Evolutionary conservation across 2,888 invertebrate species (phyloP).

Genomic region (Acleris emargana): DNA sequence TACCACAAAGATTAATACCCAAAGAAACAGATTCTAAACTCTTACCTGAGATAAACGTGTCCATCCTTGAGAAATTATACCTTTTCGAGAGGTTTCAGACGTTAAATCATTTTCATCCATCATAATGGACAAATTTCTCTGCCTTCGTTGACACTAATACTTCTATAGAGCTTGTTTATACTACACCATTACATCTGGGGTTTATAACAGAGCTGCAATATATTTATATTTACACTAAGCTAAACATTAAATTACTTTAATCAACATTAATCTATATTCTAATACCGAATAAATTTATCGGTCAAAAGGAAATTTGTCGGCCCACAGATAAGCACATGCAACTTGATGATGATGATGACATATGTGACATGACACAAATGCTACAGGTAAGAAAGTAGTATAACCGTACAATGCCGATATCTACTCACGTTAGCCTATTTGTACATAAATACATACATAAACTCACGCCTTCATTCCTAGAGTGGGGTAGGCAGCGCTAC

Average conservation of each 20-base stretch:
- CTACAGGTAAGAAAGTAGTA: slow-evolving; percentile 14
- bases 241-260: slow-evolving; percentile 28
- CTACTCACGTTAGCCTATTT: too few relatives aligned
- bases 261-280: slow-evolving; percentile 18
- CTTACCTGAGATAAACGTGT: slow-evolving; percentile 87
- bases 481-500: too few relatives aligned
- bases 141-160: slow-evolving; percentile 39
- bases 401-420: too few relatives aligned
- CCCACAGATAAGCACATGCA: slow-evolving; percentile 34
- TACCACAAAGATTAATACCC: not conserved
- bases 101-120: slow-evolving; percentile 89
- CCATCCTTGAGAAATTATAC: slow-evolving; percentile 86
- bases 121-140: slow-evolving; percentile 66
- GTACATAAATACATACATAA: too few relatives aligned
- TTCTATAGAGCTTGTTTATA: slow-evolving; percentile 42
- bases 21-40: not conserved
- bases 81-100: slow-evolving; percentile 83
- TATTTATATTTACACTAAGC: slow-evolving; percentile 17
- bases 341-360: slow-evolving; percentile 32
- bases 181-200: slow-evolving; percentile 48
- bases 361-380: slow-evolving; percentile 29
- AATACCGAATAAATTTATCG: slow-evolving; percentile 29
- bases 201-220: slow-evolving; percentile 7
- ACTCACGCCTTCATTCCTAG: too few relatives aligned
- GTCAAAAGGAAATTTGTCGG: slow-evolving; percentile 24